phyloP scores from a whole-genome alignment of 2,113 vertebrate genomes.

The Mesitornis unicolor region DNA sequence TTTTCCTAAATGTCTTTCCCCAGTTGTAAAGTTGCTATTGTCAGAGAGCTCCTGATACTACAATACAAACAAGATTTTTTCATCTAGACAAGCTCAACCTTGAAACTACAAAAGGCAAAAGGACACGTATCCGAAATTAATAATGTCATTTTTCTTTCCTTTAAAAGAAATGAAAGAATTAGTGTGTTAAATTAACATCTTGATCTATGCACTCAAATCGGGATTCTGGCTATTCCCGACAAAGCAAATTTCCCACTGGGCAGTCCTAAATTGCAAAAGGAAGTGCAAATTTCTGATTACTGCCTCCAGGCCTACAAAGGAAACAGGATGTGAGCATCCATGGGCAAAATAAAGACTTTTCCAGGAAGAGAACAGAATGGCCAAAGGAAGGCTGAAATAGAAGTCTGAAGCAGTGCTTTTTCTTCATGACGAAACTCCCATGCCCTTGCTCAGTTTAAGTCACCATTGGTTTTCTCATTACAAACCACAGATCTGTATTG shows the following conservation, averaged over 20 bases:
- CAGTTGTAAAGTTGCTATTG: neutral
- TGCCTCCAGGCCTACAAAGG: neutral
- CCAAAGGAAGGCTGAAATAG: neutral
- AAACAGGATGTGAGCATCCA: neutral
- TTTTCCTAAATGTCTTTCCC: neutral
- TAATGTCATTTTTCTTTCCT: neutral
- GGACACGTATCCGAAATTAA: neutral
- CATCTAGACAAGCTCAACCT: neutral
- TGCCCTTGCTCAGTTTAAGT: neutral
- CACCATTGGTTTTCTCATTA: neutral
- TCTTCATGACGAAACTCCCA: neutral
- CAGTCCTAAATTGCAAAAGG: neutral
- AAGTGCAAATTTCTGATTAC: neutral
- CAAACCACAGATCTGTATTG: fast-evolving
- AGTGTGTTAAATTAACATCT: neutral
- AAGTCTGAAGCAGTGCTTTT: neutral
- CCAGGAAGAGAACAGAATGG: neutral
- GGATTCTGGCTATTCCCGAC: neutral
- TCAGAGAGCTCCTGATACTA: neutral
- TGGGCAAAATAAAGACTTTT: neutral
- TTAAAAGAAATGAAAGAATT: neutral
- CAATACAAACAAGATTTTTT: neutral
- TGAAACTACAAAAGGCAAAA: neutral
- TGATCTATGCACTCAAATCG: neutral
- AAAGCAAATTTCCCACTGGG: neutral